Percentiles rank a stretch among this genome's conserved stretches.
phyloP scores from a whole-genome alignment of 2,797 vertebrate genomes.

The Taenioides sp. region DNA sequence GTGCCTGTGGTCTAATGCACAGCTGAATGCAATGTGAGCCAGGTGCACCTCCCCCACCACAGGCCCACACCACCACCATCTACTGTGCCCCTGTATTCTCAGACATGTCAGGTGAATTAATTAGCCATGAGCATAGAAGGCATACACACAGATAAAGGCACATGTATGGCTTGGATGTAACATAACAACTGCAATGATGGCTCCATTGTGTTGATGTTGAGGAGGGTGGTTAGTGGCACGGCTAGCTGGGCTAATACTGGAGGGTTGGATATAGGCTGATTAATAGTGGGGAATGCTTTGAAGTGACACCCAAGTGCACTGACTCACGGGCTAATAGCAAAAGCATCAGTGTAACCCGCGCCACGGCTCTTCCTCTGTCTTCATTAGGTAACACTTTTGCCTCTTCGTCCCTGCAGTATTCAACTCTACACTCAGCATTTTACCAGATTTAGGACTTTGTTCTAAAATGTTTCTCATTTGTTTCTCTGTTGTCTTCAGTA shows the following conservation, averaged over 20 bases:
- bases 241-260: slow-evolving; percentile 58
- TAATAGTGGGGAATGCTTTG: slow-evolving; percentile 78
- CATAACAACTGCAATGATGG: slow-evolving; percentile 69
- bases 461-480: slow-evolving; percentile 40
- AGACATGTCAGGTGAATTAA: slow-evolving; percentile 72
- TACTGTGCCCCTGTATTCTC: slow-evolving; percentile 33
- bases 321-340: slow-evolving; percentile 65
- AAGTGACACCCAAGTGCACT: slow-evolving; percentile 75
- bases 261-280: slow-evolving; percentile 70
- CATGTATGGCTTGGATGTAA: slow-evolving; percentile 61
- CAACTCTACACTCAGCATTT: slow-evolving; percentile 30
- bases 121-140: slow-evolving; percentile 65
- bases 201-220: slow-evolving; percentile 73
- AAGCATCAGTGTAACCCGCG: slow-evolving; percentile 50
- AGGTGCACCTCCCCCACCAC: slow-evolving; percentile 51
- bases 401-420: slow-evolving; percentile 12
- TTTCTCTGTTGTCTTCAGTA: slow-evolving; percentile 41
- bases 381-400: slow-evolving; percentile 59
- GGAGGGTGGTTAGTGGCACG: slow-evolving; percentile 63
- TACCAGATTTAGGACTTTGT: slow-evolving; percentile 30
- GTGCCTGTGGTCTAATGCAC: slow-evolving; percentile 48
- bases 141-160: slow-evolving; percentile 69
- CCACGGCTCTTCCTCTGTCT: slow-evolving; percentile 59
- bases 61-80: slow-evolving; percentile 28
- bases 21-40: slow-evolving; percentile 63